A percentile compares a stretch with the other conserved stretches of the same genome.
Conservation (phyloP, 2,797 vertebrate genomes). For the Myioborus miniatus region DNA sequence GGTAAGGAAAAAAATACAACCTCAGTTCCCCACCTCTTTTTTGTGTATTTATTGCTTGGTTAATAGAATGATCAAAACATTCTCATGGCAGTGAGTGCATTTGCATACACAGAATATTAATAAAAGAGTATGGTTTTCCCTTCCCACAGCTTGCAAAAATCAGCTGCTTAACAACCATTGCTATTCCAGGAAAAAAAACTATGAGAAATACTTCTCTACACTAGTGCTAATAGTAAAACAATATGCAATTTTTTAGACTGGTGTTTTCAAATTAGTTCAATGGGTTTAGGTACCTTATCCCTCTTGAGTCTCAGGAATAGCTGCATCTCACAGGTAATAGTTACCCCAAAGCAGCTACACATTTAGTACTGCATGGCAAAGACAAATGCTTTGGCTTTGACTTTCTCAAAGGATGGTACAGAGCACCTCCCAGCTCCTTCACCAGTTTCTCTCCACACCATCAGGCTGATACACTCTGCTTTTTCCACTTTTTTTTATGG, state of each 20-base stretch:
- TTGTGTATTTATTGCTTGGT: not conserved
- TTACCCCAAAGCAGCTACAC: not conserved
- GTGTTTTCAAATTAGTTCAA: not conserved
- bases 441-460: not conserved
- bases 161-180: not conserved
- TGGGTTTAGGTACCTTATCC: not conserved
- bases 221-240: not conserved
- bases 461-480: accelerated
- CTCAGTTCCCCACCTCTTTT: not conserved
- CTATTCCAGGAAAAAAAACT: not conserved
- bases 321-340: not conserved
- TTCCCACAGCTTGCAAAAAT: not conserved
- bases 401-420: not conserved
- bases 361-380: accelerated
- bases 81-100: not conserved
- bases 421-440: not conserved
- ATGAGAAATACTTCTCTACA: not conserved
- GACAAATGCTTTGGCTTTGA: accelerated
- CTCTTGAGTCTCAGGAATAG: not conserved
- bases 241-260: not conserved
- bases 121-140: not conserved
- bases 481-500: not conserved
- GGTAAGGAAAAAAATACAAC: not conserved
- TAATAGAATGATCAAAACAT: not conserved
- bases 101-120: not conserved